Percentiles rank a stretch among this genome's conserved stretches.
Conservation (phyloP, 2,888 invertebrate genomes). For the Epinotia ramella region DNA sequence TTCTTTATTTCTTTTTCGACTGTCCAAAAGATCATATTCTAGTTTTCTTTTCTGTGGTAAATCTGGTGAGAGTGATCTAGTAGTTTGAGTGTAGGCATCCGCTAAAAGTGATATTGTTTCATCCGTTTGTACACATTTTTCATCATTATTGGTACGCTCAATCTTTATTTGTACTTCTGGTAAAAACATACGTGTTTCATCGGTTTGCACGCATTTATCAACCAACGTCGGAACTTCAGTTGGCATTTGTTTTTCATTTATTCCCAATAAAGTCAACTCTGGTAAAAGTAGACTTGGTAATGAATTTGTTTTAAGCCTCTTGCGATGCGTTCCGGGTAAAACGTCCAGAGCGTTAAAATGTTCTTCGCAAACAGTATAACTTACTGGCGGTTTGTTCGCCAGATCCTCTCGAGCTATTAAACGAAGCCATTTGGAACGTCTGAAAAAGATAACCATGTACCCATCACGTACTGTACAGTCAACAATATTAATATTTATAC, state of each 20-base stretch:
- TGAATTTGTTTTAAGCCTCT: slow-evolving; percentile 7
- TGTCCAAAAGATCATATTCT: not conserved
- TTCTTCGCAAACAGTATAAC: slow-evolving; percentile 45
- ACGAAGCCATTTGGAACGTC: slow-evolving; percentile 44
- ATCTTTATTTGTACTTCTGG: too few species aligned
- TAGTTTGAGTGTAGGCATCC: not conserved
- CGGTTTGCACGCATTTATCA: not conserved
- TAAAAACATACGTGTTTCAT: too few species aligned
- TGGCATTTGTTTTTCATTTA: not conserved
- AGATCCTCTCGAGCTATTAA: slow-evolving; percentile 46
- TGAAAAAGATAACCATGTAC: slow-evolving; percentile 26
- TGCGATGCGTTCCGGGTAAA: slow-evolving; percentile 24
- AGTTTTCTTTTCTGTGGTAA: not conserved
- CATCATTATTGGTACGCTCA: not conserved
- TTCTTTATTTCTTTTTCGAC: not conserved
- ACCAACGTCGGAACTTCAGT: not conserved
- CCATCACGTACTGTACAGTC: too few species aligned
- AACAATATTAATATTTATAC: too few species aligned
- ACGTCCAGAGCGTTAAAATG: slow-evolving; percentile 41
- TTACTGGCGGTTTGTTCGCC: slow-evolving; percentile 28
- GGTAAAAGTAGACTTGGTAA: slow-evolving; percentile 3
- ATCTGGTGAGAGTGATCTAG: not conserved
- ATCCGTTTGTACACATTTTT: not conserved
- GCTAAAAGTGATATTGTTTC: not conserved
- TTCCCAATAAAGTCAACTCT: not conserved